phyloP scores from a whole-genome alignment of 2,113 vertebrate genomes.

The Anser brachyrhynchus region DNA sequence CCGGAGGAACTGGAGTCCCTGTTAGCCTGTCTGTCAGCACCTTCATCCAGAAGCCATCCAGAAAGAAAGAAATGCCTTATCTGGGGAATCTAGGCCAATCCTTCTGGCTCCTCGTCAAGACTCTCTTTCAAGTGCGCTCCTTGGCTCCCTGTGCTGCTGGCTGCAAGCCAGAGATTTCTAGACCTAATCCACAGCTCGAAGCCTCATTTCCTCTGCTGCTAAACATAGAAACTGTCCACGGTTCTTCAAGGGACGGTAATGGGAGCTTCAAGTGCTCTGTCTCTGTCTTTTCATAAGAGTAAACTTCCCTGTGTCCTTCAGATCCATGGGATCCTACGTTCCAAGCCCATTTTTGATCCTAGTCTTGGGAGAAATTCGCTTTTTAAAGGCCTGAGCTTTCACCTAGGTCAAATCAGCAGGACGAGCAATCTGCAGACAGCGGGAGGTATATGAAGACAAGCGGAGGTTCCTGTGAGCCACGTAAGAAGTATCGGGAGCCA shows the following conservation, averaged over 20 bases:
- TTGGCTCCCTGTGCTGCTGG: neutral
- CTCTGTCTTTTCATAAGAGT: neutral
- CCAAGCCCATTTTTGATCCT: neutral
- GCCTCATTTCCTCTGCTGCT: conserved; percentile 19
- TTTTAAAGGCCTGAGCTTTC: neutral
- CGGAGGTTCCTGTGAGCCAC: neutral
- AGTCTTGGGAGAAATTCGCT: neutral
- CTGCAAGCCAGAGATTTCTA: neutral
- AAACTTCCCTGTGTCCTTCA: neutral
- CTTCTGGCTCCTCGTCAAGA: conserved; percentile 10
- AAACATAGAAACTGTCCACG: neutral
- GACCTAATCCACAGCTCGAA: neutral
- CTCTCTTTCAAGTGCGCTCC: neutral
- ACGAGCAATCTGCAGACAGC: neutral
- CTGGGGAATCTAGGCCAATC: neutral
- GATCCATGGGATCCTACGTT: neutral
- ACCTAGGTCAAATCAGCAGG: neutral
- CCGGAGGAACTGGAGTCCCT: neutral
- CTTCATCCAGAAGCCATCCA: conserved; percentile 40
- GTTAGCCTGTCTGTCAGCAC: conserved; percentile 34
- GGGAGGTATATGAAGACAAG: neutral
- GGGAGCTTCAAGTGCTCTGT: neutral
- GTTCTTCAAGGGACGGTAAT: neutral
- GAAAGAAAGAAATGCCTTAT: conserved; percentile 11
- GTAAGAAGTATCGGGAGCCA: neutral